phyloP scores from a whole-genome alignment of 2,113 vertebrate genomes.

The Alouatta palliata region DNA sequence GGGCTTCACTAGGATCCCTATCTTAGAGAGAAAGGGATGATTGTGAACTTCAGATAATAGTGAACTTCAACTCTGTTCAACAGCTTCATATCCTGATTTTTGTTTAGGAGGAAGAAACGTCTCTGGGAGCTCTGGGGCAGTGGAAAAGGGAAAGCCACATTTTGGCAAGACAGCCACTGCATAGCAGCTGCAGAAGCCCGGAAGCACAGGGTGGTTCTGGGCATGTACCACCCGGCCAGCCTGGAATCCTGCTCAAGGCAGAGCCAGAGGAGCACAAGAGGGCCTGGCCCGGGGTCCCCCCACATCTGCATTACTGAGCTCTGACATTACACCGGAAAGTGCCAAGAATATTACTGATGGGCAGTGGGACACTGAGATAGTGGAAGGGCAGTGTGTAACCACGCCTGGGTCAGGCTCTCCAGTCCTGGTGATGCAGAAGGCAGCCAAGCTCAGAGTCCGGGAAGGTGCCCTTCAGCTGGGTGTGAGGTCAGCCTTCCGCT shows the following conservation, averaged over 20 bases:
- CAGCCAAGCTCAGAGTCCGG: not conserved
- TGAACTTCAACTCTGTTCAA: not conserved
- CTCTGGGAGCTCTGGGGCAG: not conserved
- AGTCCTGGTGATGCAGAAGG: not conserved
- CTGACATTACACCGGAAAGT: not conserved
- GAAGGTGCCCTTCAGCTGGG: not conserved
- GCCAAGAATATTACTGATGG: not conserved
- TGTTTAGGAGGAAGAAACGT: too few species aligned
- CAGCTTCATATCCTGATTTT: not conserved
- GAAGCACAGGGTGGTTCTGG: too few species aligned
- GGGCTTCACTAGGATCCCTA: not conserved
- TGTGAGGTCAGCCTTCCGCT: not conserved
- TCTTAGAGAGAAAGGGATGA: not conserved
- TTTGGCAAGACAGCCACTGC: not conserved
- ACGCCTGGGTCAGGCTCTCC: accelerated
- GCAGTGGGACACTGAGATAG: not conserved
- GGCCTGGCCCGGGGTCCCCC: too few species aligned
- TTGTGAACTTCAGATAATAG: not conserved
- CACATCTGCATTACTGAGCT: not conserved
- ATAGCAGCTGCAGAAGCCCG: not conserved
- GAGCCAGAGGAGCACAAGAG: too few species aligned
- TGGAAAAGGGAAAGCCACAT: not conserved
- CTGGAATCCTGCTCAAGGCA: too few species aligned
- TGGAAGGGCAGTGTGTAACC: accelerated
- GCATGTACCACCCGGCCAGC: too few species aligned